Evolutionary conservation across 2,113 vertebrate genomes (phyloP).

Genomic region (Myanophis thanlyinensis): DNA sequence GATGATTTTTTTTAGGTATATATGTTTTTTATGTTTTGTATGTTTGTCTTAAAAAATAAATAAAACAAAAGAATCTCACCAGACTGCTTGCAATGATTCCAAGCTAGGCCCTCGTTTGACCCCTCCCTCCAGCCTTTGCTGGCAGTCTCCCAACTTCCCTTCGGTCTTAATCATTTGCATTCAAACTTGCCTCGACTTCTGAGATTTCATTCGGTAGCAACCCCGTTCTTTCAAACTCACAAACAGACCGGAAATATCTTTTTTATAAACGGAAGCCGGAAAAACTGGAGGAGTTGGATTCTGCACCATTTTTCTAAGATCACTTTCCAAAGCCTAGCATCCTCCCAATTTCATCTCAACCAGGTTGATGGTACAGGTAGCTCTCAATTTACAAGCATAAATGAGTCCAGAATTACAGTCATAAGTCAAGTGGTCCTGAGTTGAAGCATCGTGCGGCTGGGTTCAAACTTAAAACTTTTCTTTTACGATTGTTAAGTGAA

Average conservation of each 20-base stretch:
- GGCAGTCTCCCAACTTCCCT: not conserved
- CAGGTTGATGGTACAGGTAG: not conserved
- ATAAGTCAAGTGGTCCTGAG: too few species aligned
- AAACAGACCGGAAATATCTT: not conserved
- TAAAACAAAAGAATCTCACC: too few species aligned
- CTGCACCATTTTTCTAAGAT: too few species aligned
- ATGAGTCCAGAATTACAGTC: too few species aligned
- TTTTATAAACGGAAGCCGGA: not conserved
- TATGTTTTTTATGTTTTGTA: too few species aligned
- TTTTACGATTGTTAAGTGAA: too few species aligned
- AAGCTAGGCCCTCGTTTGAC: not conserved
- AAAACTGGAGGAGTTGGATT: not conserved
- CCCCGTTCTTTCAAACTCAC: too few species aligned
- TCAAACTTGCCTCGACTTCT: not conserved
- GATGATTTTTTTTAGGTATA: too few species aligned
- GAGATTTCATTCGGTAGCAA: not conserved
- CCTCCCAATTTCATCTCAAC: not conserved
- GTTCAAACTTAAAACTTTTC: too few species aligned
- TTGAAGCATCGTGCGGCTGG: too few species aligned
- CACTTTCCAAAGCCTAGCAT: not conserved
- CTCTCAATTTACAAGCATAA: too few species aligned
- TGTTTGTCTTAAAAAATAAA: too few species aligned
- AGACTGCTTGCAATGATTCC: not conserved
- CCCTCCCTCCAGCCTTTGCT: not conserved
- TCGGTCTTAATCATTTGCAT: not conserved